Base-by-base conservation (phyloP, 2,113 vertebrate genomes). In the Gracilinanus agilis region DNA sequence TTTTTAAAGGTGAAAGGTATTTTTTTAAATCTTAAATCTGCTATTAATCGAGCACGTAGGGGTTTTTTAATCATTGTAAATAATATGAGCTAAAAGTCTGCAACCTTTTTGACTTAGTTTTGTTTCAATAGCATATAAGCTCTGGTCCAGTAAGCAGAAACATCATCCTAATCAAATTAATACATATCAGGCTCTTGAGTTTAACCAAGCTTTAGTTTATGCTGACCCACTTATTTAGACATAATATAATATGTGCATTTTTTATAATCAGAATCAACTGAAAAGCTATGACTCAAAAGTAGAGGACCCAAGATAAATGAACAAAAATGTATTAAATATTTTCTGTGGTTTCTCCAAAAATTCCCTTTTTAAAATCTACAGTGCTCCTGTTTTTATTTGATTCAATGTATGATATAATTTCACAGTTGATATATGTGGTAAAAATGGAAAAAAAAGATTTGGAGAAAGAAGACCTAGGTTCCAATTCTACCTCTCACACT, bases 31-130 rank as follows among this genome's bases (percentile, higher is more conserved):
- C 94, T 53, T 23, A 95, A 95, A 53, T 9, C 44, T 83, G 67
- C 19, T 93, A 96, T 94, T 93, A 49, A 56, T 34, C n/a, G 3
- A 92, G 53, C 34, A 89, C 55, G 91, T 40, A 93, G 21, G 44
- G 91, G 97, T 93, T 95, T 83, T 83, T 83, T 8, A 83, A 2
- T 95, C 93, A 92, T 93, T 97, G 12, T 93, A 90, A 90, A 93
- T 92, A 93, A 90, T 94, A 89, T 25, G 90, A 96, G 91, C 0
- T 89, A 89, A 94, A 2, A 97, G 25, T 54, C 93, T 40, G 3
- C 0, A 11, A 67, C 90, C 53, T 90, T 3, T 96, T 93, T 53
- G 8, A 90, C 24, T 92, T 93, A 44, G 9, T 40, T 95, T 92
- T 55, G 24, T 93, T 94, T 93, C 89, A 0, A 53, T 11, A 90